Base-by-base conservation (phyloP, 2,797 vertebrate genomes). In the Prunella strophiata region DNA sequence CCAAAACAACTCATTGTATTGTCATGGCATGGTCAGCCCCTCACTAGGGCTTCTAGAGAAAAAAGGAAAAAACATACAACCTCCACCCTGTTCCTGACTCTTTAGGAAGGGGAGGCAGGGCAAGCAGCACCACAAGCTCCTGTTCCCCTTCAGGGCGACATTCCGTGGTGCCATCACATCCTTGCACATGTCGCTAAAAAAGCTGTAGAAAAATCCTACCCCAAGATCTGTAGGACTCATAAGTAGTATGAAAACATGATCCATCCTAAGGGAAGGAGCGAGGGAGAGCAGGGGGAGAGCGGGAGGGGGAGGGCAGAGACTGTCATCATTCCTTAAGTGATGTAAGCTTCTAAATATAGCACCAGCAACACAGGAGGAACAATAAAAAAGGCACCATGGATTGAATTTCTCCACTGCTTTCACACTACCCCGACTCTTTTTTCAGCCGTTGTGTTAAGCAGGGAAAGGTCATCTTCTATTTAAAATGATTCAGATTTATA, bases 271-370 rank as follows among this genome's bases (percentile, higher is more conserved):
- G 95, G 96, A 98, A 85, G 82, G 71, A 96, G 74, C 16, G 34
- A 85, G 91, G 85, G 88, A 93, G 76, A 85, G 89, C 83, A 47
- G 93, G 88, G 74, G 93, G 76, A 86, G 90, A 97, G 96, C 72
- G 4, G 86, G 94, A 94, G 95, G 97, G 98, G 98, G 85, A 91
- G 94, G 91, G 94, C 94, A 96, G 95, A 98, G 98, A 97, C 98
- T 98, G 98, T 98, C 98, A 98, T 98, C 97, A 98, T 97, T 97
- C 97, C 96, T 78, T 97, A 98, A 97, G 98, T 99, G 98, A 99
- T 98, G 99, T 99, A 98, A 99, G 98, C 98, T 97, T 98, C 98
- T 99, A 99, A 98, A 99, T 98, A 98, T 99, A 99, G 98, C 97
- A 97, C 89, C 97, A 97, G 97, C 95, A 96, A 98, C 97, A 98